A percentile compares a stretch with the other conserved stretches of the same genome.
Conservation (phyloP, 1,140 invertebrate species). For the Megalonaias nervosa region DNA sequence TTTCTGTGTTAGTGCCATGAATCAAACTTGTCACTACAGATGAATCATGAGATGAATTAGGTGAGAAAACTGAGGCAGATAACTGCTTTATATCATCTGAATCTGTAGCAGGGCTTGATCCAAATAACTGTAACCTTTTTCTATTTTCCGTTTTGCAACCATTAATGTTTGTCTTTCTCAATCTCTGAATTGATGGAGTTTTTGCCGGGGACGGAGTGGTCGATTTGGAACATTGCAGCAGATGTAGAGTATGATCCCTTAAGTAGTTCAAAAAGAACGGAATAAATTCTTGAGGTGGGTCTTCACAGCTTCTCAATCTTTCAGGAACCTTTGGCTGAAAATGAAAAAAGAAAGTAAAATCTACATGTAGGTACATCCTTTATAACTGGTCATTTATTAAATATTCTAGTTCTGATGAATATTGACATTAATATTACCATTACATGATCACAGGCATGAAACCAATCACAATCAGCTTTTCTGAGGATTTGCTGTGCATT, state of each 20-base stretch:
- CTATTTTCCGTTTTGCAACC: neutral
- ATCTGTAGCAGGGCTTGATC: conserved; percentile 26
- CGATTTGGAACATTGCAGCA: conserved; percentile 26
- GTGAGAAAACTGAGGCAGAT: conserved; percentile 27
- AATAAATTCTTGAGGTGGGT: conserved; percentile 20
- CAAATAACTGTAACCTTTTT: conserved; percentile 33
- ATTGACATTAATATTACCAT: no score
- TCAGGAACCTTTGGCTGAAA: no score
- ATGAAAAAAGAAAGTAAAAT: no score
- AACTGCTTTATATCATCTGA: conserved; percentile 20
- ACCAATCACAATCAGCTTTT: no score
- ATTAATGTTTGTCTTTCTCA: conserved; percentile 23
- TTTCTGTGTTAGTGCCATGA: conserved; percentile 11
- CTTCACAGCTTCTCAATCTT: no score
- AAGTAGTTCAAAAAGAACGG: conserved; percentile 35
- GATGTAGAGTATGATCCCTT: conserved; percentile 31
- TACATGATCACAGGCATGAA: no score
- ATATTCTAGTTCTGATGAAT: no score
- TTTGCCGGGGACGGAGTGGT: conserved; percentile 35
- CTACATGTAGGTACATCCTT: no score
- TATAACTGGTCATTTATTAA: no score
- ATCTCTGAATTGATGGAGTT: conserved; percentile 32
- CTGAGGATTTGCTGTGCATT: no score
- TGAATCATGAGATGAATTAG: conserved; percentile 30
- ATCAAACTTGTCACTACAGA: neutral